phyloP scores from a whole-genome alignment of 2,888 invertebrate species.

The Drosophila crucigera region DNA sequence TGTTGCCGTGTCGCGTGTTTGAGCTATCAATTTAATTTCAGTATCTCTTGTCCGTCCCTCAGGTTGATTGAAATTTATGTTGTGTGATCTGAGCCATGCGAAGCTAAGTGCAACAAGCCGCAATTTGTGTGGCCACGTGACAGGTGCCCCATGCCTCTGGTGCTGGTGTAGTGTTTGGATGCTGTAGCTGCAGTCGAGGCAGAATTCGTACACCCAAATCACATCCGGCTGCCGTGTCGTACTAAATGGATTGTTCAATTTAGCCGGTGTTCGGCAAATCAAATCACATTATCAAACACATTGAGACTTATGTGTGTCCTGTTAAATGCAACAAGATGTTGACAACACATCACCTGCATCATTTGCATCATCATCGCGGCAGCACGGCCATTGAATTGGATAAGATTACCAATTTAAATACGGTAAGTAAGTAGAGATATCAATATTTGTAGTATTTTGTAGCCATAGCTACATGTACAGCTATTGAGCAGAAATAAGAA shows the following conservation, averaged over 20 bases:
- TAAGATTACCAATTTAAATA: constrained; percentile 84
- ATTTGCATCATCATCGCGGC: constrained; percentile 84
- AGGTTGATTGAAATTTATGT: constrained; percentile 58
- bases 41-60: constrained; percentile 27
- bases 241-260: constrained; percentile 66
- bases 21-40: constrained; percentile 40
- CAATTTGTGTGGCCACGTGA: constrained; percentile 40
- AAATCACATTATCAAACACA: constrained; percentile 30
- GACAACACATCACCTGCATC: constrained; percentile 85
- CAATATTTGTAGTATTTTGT: not conserved
- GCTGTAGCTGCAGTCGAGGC: constrained; percentile 17
- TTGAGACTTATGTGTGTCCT: constrained; percentile 55
- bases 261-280: constrained; percentile 35
- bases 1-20: constrained; percentile 44
- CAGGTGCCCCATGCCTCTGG: constrained; percentile 2
- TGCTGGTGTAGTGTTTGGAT: constrained; percentile 8
- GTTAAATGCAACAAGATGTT: constrained; percentile 80
- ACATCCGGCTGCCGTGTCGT: constrained; percentile 22
- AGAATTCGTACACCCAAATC: constrained; percentile 19
- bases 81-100: constrained; percentile 65
- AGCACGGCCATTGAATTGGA: constrained; percentile 84
- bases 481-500: no score
- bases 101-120: constrained; percentile 62
- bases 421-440: constrained; percentile 74
- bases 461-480: not conserved